phyloP scores from a whole-genome alignment of 2,888 invertebrate genomes.

The Troglohyphantes excavatus region DNA sequence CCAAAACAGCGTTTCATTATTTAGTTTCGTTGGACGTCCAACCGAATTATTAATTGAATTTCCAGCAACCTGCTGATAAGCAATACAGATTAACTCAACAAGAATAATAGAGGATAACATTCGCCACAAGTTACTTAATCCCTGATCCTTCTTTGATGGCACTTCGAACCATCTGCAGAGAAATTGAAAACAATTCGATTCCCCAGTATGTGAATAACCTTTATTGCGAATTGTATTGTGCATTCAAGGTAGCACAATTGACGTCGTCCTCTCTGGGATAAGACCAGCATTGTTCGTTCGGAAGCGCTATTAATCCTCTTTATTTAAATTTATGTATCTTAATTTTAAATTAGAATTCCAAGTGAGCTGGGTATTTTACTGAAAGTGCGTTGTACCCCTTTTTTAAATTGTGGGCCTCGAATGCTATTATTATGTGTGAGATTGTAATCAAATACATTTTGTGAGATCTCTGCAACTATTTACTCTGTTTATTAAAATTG shows the following conservation, averaged over 20 bases:
- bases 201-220: constrained; percentile 8
- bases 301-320: constrained; percentile 30
- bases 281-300: constrained; percentile 13
- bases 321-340: constrained; percentile 6
- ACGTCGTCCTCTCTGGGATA: neutral
- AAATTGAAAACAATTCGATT: constrained; percentile 12
- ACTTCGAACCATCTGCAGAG: neutral
- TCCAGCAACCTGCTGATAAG: neutral
- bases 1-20: neutral
- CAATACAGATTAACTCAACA: neutral
- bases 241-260: neutral
- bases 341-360: constrained; percentile 7
- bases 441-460: constrained; percentile 9
- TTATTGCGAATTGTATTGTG: neutral
- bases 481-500: neutral
- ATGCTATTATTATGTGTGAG: neutral
- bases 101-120: neutral
- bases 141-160: neutral
- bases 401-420: constrained; percentile 27
- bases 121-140: neutral
- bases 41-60: neutral
- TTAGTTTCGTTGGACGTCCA: neutral
- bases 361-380: neutral
- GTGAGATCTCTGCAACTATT: neutral
- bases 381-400: neutral